phyloP scores from a whole-genome alignment of 2,797 vertebrate genomes.

The Acipenser transmontanus region DNA sequence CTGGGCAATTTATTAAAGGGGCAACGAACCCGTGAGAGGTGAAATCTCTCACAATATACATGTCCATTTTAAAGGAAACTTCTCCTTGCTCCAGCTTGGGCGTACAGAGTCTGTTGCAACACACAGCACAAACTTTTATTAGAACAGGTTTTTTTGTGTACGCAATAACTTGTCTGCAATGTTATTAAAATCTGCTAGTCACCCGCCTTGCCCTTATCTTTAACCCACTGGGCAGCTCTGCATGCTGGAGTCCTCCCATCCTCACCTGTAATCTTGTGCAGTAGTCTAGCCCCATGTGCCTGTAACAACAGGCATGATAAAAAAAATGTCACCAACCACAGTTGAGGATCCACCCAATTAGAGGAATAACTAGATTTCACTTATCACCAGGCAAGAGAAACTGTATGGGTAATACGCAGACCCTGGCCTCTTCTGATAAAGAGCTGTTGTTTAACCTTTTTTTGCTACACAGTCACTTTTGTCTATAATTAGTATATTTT shows the following conservation, averaged over 20 bases:
- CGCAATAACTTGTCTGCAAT: not conserved
- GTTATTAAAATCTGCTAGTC: not conserved
- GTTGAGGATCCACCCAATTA: slow-evolving; percentile 43
- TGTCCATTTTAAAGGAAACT: too few relatives aligned
- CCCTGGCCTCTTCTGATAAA: slow-evolving; percentile 2
- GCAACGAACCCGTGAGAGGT: too few relatives aligned
- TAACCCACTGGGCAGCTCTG: too few relatives aligned
- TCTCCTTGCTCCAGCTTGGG: not conserved
- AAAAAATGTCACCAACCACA: slow-evolving; percentile 2
- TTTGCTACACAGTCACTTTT: too few relatives aligned
- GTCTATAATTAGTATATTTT: too few relatives aligned
- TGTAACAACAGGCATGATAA: not conserved
- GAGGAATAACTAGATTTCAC: slow-evolving; percentile 42
- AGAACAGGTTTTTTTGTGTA: not conserved
- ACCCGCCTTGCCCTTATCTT: not conserved
- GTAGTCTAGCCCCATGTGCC: too few relatives aligned
- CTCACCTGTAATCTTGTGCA: too few relatives aligned
- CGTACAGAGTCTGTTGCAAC: not conserved
- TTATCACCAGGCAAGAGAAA: slow-evolving; percentile 28
- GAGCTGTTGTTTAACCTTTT: not conserved
- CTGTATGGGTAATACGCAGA: not conserved
- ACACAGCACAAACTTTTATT: not conserved
- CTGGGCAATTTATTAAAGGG: too few relatives aligned
- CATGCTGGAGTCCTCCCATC: too few relatives aligned
- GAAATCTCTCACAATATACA: too few relatives aligned